A percentile compares a stretch with the other conserved stretches of the same genome.
Conservation (phyloP, 2,797 vertebrate species). For the Cyprinodon diabolis region DNA sequence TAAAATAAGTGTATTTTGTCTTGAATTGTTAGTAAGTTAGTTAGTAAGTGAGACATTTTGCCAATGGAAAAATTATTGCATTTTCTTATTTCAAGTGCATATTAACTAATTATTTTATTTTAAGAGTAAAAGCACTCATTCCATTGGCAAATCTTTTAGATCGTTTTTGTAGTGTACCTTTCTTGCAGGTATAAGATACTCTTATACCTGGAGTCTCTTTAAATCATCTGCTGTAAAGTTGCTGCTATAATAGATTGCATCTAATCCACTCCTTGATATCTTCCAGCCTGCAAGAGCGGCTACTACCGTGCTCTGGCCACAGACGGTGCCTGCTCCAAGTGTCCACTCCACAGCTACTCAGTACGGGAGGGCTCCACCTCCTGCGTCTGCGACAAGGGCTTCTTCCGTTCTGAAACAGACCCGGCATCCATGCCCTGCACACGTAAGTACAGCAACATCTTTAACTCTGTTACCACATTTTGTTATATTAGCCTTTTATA, state of each 20-base stretch:
- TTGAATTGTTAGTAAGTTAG: no score
- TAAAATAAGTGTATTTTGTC: no score
- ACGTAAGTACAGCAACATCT: slow-evolving; percentile 83
- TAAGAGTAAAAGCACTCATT: neutral
- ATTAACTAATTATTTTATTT: neutral
- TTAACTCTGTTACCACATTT: no score
- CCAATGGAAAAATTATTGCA: no score
- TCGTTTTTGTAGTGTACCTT: no score
- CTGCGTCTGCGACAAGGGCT: slow-evolving; percentile 93
- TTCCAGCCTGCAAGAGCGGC: slow-evolving; percentile 93
- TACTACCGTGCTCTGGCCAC: slow-evolving; percentile 93
- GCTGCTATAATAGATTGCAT: neutral
- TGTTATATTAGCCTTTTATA: neutral
- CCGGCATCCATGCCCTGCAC: slow-evolving; percentile 95
- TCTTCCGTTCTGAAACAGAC: slow-evolving; percentile 91
- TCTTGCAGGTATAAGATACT: neutral
- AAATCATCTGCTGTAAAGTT: no score
- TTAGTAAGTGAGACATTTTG: no score
- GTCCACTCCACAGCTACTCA: slow-evolving; percentile 94
- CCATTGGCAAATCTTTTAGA: no score
- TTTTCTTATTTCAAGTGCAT: neutral
- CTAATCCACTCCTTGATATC: slow-evolving; percentile 31
- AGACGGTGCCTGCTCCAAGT: slow-evolving; percentile 90
- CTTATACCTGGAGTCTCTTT: neutral
- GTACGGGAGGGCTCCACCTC: slow-evolving; percentile 92